Base-by-base conservation (phyloP, 2,888 invertebrate species). In the Acrobasis suavella region DNA sequence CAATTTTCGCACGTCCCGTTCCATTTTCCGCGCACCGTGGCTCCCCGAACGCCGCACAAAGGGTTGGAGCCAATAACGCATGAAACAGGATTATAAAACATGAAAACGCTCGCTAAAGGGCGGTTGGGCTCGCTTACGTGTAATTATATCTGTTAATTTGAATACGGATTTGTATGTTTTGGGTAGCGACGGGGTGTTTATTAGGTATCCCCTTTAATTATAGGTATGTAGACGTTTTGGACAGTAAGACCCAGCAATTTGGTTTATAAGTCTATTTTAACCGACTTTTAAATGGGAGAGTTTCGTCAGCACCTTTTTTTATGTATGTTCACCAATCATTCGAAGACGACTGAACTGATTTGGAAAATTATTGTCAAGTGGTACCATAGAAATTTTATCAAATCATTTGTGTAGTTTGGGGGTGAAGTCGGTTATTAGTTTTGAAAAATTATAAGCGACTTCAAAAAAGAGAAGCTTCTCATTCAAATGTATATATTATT, bases 1-100 rank as follows among this genome's bases (percentile, higher is more conserved):
- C 15, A 7, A 39, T 17, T 58, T 37, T 22, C 46, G 46, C 46
- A 8, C 32, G 49, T 32, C 46, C n/a, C 58, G 58, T 22, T 39
- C 42, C 22, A 10, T 49, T 32, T 55, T 37, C 37, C 8, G 17
- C 77, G 83, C 85, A 83, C 77, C 65, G 69, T 76, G 39, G 65
- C 68, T 71, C 72, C 82, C 85, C 75, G 67, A 77, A 77, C 65
- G 59, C 70, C 64, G 58, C 75, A 82, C 84, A 86, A 86, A 87
- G 87, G 86, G 86, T 78, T 77, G 70, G 70, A 67, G 78, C 87
- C 90, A 91, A 91, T 91, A 91, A 91, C 86, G 91, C 91, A 91
- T 91, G 89, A 86, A 91, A 91, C 89, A 85, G 84, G 91, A 91
- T 91, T 91, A 87, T 85, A 84, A 86, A 89, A 91, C 89, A 89